These are phyloP conservation scores for Acrobasis consociella DNA, from an alignment of 2,888 invertebrate species.

Conservation along the genomic window DNA sequence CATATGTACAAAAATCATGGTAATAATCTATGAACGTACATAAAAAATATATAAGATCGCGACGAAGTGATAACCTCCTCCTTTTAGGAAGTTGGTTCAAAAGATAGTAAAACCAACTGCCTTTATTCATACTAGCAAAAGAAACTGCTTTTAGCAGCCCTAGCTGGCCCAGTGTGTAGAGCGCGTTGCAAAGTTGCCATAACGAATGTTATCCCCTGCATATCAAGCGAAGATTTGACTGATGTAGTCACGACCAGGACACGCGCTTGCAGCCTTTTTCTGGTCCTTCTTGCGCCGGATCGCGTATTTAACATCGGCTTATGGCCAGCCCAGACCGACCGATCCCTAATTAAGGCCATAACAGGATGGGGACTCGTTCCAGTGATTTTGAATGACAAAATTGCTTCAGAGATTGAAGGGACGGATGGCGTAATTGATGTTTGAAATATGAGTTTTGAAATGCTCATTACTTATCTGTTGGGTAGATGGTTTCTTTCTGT, in stretches of 20 bases:
- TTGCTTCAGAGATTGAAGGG: constrained; percentile 54
- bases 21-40: too few relatives aligned
- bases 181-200: constrained; percentile 45
- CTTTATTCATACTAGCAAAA: not conserved
- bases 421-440: constrained; percentile 67
- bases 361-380: constrained; percentile 49
- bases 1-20: too few relatives aligned
- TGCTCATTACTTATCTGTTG: constrained; percentile 2
- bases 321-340: constrained; percentile 52
- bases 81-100: too few relatives aligned
- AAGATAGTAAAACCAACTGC: not conserved
- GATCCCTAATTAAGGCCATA: constrained; percentile 70
- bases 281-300: constrained; percentile 48
- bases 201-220: constrained; percentile 67
- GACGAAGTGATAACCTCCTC: too few relatives aligned
- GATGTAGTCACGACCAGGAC: constrained; percentile 70
- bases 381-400: constrained; percentile 72
- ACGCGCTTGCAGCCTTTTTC: constrained; percentile 68
- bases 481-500: not conserved
- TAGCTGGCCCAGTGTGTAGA: constrained; percentile 37
- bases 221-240: constrained; percentile 74
- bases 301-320: constrained; percentile 60
- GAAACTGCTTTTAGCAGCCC: not conserved
- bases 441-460: constrained; percentile 58
- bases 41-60: too few relatives aligned